Evolutionary conservation across 2,797 vertebrate genomes (phyloP).

Genomic region (Lophius americanus): DNA sequence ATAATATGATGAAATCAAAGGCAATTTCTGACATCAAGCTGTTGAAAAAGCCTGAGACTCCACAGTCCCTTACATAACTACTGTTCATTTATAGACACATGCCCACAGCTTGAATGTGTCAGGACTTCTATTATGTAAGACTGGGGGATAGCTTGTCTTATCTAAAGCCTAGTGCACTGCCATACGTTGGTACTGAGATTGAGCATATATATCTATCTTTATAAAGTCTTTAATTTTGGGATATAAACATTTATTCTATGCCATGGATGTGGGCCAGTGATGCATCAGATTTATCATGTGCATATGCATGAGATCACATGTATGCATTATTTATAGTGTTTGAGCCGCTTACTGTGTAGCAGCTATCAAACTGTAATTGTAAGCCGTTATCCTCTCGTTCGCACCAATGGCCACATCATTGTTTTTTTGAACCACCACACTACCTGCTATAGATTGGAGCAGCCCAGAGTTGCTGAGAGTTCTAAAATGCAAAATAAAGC

Average conservation of each 20-base stretch:
- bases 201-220: no score
- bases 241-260: constrained; percentile 11
- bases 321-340: constrained; percentile 8
- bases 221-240: not conserved
- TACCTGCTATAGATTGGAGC: not conserved
- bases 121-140: constrained; percentile 53
- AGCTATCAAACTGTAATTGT: constrained; percentile 29
- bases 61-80: constrained; percentile 62
- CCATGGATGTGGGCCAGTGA: constrained; percentile 15
- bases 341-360: constrained; percentile 31
- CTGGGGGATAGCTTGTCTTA: constrained; percentile 3
- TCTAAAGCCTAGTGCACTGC: constrained; percentile 1
- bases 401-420: not conserved
- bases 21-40: constrained; percentile 13
- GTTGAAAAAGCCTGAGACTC: constrained; percentile 32
- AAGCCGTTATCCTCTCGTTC: constrained; percentile 38
- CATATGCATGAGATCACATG: constrained; percentile 29
- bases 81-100: constrained; percentile 67
- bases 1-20: constrained; percentile 29
- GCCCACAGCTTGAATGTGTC: constrained; percentile 51
- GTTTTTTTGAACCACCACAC: constrained; percentile 11
- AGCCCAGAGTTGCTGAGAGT: no score
- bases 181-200: constrained; percentile 4
- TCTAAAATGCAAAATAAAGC: no score
- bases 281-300: constrained; percentile 4